phyloP scores from a whole-genome alignment of 2,888 invertebrate species.

The Polyommatus iphigenia region DNA sequence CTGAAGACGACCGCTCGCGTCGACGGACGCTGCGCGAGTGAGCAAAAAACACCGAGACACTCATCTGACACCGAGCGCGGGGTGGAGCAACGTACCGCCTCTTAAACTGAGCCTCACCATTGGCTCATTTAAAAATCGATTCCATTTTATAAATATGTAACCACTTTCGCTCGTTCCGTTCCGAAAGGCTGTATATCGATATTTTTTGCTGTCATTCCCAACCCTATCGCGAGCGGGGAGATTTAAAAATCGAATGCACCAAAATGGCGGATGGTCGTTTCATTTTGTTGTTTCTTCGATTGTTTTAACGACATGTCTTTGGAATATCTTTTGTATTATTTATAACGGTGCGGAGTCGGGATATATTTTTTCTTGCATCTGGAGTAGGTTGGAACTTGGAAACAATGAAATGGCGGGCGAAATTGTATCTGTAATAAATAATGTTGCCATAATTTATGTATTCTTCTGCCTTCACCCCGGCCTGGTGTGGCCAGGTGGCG shows the following conservation, averaged over 20 bases:
- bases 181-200: slow-evolving; percentile 45
- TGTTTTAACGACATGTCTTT: slow-evolving; percentile 79
- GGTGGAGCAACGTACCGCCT: slow-evolving; percentile 72
- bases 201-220: slow-evolving; percentile 38
- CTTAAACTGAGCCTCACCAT: slow-evolving; percentile 62
- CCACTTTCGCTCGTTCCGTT: slow-evolving; percentile 62
- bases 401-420: slow-evolving; percentile 69
- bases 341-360: slow-evolving; percentile 66
- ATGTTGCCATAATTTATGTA: slow-evolving; percentile 70
- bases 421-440: slow-evolving; percentile 77
- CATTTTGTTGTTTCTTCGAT: slow-evolving; percentile 55
- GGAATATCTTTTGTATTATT: slow-evolving; percentile 78
- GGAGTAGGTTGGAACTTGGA: slow-evolving; percentile 56
- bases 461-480: slow-evolving; percentile 39
- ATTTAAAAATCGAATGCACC: slow-evolving; percentile 47
- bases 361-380: slow-evolving; percentile 61
- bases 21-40: slow-evolving; percentile 66
- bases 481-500: slow-evolving; percentile 34
- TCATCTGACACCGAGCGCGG: slow-evolving; percentile 69
- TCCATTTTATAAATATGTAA: slow-evolving; percentile 80
- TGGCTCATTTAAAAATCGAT: slow-evolving; percentile 79
- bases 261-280: slow-evolving; percentile 48
- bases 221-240: slow-evolving; percentile 39
- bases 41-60: slow-evolving; percentile 67
- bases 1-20: slow-evolving; percentile 50